Evolutionary conservation across 2,113 vertebrate genomes (phyloP), one percentile per base, ranked within the genome.

Genomic region (Macaca mulatta): DNA sequence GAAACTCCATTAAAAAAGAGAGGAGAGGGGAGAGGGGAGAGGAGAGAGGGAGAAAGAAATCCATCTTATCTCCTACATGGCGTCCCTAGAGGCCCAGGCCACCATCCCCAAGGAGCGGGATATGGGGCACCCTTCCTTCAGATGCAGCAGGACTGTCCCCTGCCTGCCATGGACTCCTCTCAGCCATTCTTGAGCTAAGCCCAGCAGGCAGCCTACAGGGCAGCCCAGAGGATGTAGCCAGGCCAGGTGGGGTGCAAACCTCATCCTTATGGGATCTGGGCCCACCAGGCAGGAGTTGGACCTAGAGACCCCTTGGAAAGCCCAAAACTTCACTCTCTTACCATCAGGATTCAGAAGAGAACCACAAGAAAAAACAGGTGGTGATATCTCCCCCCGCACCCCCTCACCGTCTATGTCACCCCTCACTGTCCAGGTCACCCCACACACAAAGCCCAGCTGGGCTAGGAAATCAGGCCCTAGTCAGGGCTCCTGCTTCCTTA

Each of bases 161-260:
- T 2, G 0, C 55, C 0, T 5, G 0, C 55, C 35, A 3, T 0
- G 16, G 86, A 69, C 64, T 25, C 16, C 61, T n/a, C 14, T 25
- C 40, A 45, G 45, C 17, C 30, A 3, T 23, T 2, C 48, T 57
- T n/a, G 78, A 74, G 43, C 80, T 27, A 74, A 38, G 22, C 35
- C 69, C 69, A 50, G 59, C 59, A 38, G 84, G 55, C 35, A 27
- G 27, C 12, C 16, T 7, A 32, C 3, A 2, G 82, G 57, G 70
- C 11, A 8, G 74, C 35, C 69, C 81, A 16, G 85, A 92, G 25
- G n/a, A 20, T 0, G 5, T 2, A 25, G 64, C 72, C 45, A 20
- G 87, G 45, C 1, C 57, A 61, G 55, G 52, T 4, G 5, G 40
- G 20, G 7, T 32, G 2, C 50, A 38, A 48, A 78, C 12, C 6